Evolutionary conservation across 2,113 vertebrate genomes (phyloP), one percentile per base, ranked within the genome.

Genomic region (Gymnarchus niloticus): DNA sequence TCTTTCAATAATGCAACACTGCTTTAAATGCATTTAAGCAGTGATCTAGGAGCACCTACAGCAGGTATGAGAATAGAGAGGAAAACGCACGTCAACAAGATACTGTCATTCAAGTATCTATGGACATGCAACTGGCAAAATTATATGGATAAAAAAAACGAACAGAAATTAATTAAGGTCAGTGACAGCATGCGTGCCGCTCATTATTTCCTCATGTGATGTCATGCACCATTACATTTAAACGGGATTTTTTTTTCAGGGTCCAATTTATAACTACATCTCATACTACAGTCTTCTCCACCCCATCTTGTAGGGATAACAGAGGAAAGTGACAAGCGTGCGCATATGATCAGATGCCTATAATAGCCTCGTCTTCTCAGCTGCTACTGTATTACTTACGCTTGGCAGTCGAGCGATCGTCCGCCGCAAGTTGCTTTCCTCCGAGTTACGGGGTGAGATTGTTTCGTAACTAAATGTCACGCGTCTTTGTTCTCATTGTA

Each of bases 401-500:
- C 51, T 76, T 25, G 37, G 33, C 69, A 52, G 23, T 56, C 19
- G 84, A 77, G 33, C 23, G 48, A 48, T 37, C 61, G 51, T 52
- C 28, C 25, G 61, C 9, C 21, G 21, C 73, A 52, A 78, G 52
- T 37, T 78, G 57, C 19, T 84, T 80, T 57, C n/a, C 33, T 56
- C 48, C 73, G 69, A 78, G 37, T 85, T 85, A 28, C 46, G 83
- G 17, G 46, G 69, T 80, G 52, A 80, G 21, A 77, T 28, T 78
- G 33, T 57, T 46, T 54, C 52, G 28, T n/a, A 57, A 8, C 41
- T 78, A 83, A 83, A 57, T n/a, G 51, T 25, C 48, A 12, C 33
- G 73, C 54, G 69, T 37, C 54, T 77, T 48, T 57, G 52, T 57
- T 46, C n/a, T n/a, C 82, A 83, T 83, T 85, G 73, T 78, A 56